These are phyloP conservation scores for Eilema depressum DNA, from an alignment of 2,888 invertebrate species.

Conservation along the genomic window DNA sequence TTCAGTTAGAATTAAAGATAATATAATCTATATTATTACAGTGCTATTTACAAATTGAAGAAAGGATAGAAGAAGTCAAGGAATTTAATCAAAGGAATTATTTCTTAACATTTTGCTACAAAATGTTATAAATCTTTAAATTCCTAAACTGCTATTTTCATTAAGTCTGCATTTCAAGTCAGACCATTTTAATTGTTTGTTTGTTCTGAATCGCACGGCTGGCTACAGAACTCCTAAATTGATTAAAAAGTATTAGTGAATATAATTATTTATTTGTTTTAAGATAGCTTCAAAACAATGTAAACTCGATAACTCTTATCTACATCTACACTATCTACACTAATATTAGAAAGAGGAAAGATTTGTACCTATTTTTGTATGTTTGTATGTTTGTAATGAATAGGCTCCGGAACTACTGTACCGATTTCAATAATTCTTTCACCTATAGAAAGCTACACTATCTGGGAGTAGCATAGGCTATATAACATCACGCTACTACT, in stretches of 20 bases:
- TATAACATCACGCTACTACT: too few species aligned
- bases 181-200: slow-evolving; percentile 1
- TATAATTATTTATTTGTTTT: too few species aligned
- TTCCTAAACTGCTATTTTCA: slow-evolving; percentile 2
- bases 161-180: neutral
- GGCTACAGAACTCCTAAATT: neutral
- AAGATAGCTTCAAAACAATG: neutral
- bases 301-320: too few species aligned
- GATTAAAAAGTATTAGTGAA: neutral
- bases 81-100: neutral
- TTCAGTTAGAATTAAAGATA: neutral
- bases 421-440: too few species aligned
- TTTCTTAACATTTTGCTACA: neutral
- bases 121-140: neutral
- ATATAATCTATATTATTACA: neutral
- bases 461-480: too few species aligned
- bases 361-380: too few species aligned
- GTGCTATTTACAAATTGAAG: neutral
- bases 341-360: too few species aligned
- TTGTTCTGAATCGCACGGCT: slow-evolving; percentile 4
- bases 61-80: neutral
- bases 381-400: too few species aligned
- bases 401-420: too few species aligned
- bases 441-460: too few species aligned
- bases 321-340: too few species aligned